A percentile compares a stretch with the other conserved stretches of the same genome.
Conservation (phyloP, 2,888 invertebrate species). For the Nesidiocoris tenuis region DNA sequence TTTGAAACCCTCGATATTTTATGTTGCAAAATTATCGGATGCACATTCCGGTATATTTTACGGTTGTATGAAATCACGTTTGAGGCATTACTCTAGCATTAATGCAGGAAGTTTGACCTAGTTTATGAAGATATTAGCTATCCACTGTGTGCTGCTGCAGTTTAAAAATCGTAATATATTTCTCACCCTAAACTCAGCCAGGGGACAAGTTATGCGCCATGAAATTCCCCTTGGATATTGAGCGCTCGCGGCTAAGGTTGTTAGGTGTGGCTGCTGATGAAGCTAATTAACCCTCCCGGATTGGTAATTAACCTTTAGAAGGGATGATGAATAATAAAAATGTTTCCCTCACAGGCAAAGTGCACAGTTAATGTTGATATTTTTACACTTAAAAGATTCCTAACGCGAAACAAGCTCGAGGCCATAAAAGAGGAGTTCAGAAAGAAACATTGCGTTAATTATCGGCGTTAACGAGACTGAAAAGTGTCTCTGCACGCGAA, state of each 20-base stretch:
- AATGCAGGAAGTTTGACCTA: too few relatives aligned
- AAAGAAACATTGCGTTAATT: neutral
- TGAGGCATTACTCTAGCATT: too few relatives aligned
- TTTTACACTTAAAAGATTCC: neutral
- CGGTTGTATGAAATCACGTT: too few relatives aligned
- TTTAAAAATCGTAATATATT: neutral
- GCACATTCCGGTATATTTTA: too few relatives aligned
- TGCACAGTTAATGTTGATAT: neutral
- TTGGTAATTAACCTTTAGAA: slow-evolving; percentile 23
- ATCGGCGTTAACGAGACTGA: too few relatives aligned
- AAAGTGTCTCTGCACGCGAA: too few relatives aligned
- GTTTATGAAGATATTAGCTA: too few relatives aligned
- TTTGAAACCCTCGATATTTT: too few relatives aligned
- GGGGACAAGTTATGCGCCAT: neutral
- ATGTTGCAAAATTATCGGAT: too few relatives aligned
- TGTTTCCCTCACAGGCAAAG: neutral
- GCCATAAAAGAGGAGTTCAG: neutral
- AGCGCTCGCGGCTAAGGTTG: neutral
- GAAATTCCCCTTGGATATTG: neutral
- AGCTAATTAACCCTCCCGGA: slow-evolving; percentile 18
- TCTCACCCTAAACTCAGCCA: neutral
- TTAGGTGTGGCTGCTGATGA: slow-evolving; percentile 9
- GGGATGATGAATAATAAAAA: slow-evolving; percentile 20
- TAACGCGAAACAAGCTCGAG: too few relatives aligned
- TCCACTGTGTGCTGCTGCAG: neutral